phyloP scores from a whole-genome alignment of 1,140 invertebrate genomes.

The Drosophila miranda region DNA sequence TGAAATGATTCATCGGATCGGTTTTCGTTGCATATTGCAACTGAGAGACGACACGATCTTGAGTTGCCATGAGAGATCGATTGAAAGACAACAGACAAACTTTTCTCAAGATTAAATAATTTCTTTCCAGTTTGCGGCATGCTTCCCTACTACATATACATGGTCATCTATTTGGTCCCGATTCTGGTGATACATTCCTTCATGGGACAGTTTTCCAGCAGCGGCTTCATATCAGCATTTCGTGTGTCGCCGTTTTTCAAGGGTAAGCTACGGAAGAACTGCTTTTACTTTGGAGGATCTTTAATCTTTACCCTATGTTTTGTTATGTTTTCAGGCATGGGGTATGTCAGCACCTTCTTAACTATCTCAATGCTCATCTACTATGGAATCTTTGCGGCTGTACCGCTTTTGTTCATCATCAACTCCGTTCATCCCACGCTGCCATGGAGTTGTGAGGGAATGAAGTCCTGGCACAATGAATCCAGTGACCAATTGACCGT shows the following conservation, averaged over 20 bases:
- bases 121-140: conserved; percentile 50
- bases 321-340: conserved; percentile 54
- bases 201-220: conserved; percentile 78
- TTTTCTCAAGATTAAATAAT: background rate
- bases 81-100: background rate
- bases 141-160: conserved; percentile 59
- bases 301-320: too few relatives aligned
- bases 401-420: conserved; percentile 68
- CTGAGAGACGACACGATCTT: too few relatives aligned
- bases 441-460: conserved; percentile 73
- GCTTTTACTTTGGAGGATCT: background rate
- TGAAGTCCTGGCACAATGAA: conserved; percentile 17
- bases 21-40: background rate
- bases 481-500: conserved; percentile 23
- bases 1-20: background rate
- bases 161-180: conserved; percentile 64
- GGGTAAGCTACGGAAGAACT: conserved; percentile 39
- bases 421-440: conserved; percentile 63
- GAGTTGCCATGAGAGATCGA: background rate
- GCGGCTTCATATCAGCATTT: conserved; percentile 74
- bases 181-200: conserved; percentile 75
- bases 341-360: conserved; percentile 63
- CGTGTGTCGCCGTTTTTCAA: conserved; percentile 76
- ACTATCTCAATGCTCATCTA: conserved; percentile 55
- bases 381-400: conserved; percentile 61